Evolutionary conservation across 2,797 vertebrate species (phyloP), one percentile per base, ranked within the genome.

Genomic region (Scleropages formosus): DNA sequence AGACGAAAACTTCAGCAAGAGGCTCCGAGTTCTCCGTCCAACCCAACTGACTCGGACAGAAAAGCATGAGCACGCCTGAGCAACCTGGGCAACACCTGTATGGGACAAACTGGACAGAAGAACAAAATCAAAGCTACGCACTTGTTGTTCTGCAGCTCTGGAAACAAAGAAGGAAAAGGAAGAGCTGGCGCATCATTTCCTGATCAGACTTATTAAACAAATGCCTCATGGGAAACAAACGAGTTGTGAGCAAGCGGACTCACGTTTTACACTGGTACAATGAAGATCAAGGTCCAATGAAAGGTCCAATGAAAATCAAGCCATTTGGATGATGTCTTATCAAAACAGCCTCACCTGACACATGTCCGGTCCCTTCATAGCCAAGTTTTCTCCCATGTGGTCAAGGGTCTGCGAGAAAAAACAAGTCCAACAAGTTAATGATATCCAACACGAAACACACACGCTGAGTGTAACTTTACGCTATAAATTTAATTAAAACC

Each of bases 321-420:
- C 66, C 39, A 68, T 68, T 46, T 49, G 20, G 44, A 47, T 7
- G 12, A 22, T 24, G n/a, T 49, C 66, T n/a, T 47, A 68, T 68
- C 20, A 47, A 8, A 68, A 51, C 7, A 4, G 47, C 24, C 75
- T 75, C 72, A 80, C 78, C 75, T 75, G 78, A 58, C 72, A 77
- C 60, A 77, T 16, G 56, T 70, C 75, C 24, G 74, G 70, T 9
- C 60, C 76, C 9, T 75, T 64, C 51, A 64, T 69, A 58, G 71
- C 60, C 63, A 58, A 22, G 0, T 76, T 79, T 61, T 81, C 76
- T 67, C 44, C 60, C 46, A 73, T 62, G 24, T 76, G 78, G 27
- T 80, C 72, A 51, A 75, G 65, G 22, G 78, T 53, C 49, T 78
- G 64, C 51, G 80, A 74, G 74, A 80, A 77, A 72, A 78, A 12